phyloP scores from a whole-genome alignment of 2,888 invertebrate genomes.

The Drosophila robusta region DNA sequence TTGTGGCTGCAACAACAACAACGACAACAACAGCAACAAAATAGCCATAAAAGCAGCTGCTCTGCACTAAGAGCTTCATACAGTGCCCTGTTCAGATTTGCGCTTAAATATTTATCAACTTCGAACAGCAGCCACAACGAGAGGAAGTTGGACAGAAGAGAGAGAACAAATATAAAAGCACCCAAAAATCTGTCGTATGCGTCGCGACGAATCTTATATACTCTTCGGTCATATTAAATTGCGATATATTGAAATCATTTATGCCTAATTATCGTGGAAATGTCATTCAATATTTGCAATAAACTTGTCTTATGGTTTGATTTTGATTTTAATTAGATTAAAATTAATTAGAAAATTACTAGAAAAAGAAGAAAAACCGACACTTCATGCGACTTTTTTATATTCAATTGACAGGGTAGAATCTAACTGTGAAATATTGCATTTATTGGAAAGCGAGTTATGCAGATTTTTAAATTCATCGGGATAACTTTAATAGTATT shows the following conservation, averaged over 20 bases:
- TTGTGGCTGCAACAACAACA: conserved; percentile 29
- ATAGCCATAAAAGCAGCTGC: conserved; percentile 57
- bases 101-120: conserved; percentile 70
- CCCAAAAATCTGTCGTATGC: not conserved
- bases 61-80: conserved; percentile 32
- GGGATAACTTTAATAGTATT: too few species aligned
- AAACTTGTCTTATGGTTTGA: too few species aligned
- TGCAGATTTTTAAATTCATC: too few species aligned
- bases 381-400: too few species aligned
- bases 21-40: conserved; percentile 8
- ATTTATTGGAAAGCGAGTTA: not conserved
- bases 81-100: conserved; percentile 42
- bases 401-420: too few species aligned
- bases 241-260: too few species aligned
- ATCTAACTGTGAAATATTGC: too few species aligned
- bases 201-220: not conserved
- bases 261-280: too few species aligned
- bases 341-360: too few species aligned
- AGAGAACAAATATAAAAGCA: not conserved
- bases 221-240: not conserved
- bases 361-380: too few species aligned
- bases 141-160: not conserved
- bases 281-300: too few species aligned
- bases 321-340: too few species aligned
- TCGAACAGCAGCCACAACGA: conserved; percentile 42